Evolutionary conservation across 2,797 vertebrate genomes (phyloP), one percentile per base, ranked within the genome.

Genomic region (Galago senegalensis): DNA sequence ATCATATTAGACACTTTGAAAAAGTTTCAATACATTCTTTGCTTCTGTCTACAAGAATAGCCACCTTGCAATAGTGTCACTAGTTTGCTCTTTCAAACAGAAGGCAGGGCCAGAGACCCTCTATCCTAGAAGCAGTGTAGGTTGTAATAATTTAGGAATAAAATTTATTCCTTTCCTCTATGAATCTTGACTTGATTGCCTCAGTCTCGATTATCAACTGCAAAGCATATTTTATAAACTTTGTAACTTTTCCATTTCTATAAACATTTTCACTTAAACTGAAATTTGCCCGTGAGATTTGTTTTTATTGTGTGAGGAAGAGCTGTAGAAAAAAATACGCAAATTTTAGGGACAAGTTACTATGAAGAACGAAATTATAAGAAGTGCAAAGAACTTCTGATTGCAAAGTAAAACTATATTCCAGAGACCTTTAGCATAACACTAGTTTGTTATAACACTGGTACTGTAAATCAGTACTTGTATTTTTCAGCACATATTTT

Each of bases 401-500:
- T 94, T 63, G 53, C 37, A 83, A 81, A n/a, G 40, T 89, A 96
- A 95, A 97, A 60, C 4, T 89, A 25, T 70, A 89, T 56, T 87
- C 82, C 25, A 91, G 3, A 96, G 80, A 67, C 3, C 2, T 80
- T 94, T 83, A 93, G 93, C 53, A 96, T 82, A 94, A 85, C 18
- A 27, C 31, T 58, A 2, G 18, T 91, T 94, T 83, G 92, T 94
- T 49, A 96, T 82, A 94, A 85, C 18, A 29, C 34, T 58, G 2
- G 18, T 92, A 53, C 94, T 81, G 60, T 91, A 95, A 84, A 94
- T 23, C 13, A 60, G 25, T 65, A 27, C 34, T 86, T 86, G 46
- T 80, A 85, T 94, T 96, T 97, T 75, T 95, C 25, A 31, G 70
- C 90, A 87, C 1, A 21, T 94, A 76, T 73, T 86, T 97, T 97